These are phyloP conservation scores for Sorex fumeus DNA, from an alignment of 2,113 vertebrate species.

Conservation along the genomic window DNA sequence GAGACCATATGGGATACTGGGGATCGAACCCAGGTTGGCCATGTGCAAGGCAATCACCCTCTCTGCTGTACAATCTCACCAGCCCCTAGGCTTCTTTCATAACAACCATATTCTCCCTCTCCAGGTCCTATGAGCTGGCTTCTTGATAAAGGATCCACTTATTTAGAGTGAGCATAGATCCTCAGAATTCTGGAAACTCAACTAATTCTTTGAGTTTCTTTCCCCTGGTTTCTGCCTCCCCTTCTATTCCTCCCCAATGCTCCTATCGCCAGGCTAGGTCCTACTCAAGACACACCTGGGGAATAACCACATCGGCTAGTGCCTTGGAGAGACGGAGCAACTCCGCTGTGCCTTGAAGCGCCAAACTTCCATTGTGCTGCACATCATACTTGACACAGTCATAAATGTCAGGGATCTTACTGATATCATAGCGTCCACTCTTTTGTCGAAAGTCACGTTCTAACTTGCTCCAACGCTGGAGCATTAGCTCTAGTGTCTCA, in stretches of 20 bases:
- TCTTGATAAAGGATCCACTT: neutral
- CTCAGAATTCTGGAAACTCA: conserved; percentile 6
- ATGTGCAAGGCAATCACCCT: too few species aligned
- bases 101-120: too few species aligned
- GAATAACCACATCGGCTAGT: conserved; percentile 96
- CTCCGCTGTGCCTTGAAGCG: conserved; percentile 95
- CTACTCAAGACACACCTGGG: conserved; percentile 91
- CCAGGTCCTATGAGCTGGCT: neutral
- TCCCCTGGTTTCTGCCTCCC: neutral
- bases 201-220: conserved; percentile 36
- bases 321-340: conserved; percentile 95
- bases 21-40: too few species aligned
- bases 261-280: neutral
- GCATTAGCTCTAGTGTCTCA: conserved; percentile 97
- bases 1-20: too few species aligned
- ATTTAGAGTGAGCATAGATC: conserved; percentile 32
- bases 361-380: conserved; percentile 95
- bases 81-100: too few species aligned
- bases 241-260: neutral
- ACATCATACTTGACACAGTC: conserved; percentile 99
- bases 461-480: conserved; percentile 98
- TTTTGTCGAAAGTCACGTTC: conserved; percentile 98
- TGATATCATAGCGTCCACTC: conserved; percentile 97
- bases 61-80: too few species aligned
- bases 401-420: conserved; percentile 98